phyloP scores from a whole-genome alignment of 2,888 invertebrate species.

The Operophtera brumata region DNA sequence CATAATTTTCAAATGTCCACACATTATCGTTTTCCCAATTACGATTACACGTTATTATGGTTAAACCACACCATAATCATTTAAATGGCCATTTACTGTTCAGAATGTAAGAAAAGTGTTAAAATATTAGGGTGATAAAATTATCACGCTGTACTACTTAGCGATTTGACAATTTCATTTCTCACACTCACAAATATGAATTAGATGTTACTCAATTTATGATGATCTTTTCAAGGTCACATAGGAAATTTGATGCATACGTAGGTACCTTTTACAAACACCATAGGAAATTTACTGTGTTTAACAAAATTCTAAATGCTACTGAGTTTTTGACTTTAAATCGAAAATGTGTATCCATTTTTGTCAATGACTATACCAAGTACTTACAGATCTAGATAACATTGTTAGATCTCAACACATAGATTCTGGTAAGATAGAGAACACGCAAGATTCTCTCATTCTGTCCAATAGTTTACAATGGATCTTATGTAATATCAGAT shows the following conservation, averaged over 20 bases:
- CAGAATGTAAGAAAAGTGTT: not conserved
- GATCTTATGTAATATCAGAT: conserved; percentile 24
- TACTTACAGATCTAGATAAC: conserved; percentile 27
- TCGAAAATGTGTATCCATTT: not conserved
- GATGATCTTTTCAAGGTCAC: no score
- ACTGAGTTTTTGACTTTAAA: no score
- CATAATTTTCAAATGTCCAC: conserved; percentile 6
- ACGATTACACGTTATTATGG: not conserved
- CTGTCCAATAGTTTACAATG: conserved; percentile 12
- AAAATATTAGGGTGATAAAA: not conserved
- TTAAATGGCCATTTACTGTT: not conserved
- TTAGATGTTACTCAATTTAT: no score
- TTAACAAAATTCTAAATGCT: no score
- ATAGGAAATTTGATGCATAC: no score
- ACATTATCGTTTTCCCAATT: conserved; percentile 1
- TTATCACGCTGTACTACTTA: not conserved
- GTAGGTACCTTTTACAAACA: no score
- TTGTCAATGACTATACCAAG: conserved; percentile 5
- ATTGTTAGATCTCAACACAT: conserved; percentile 28
- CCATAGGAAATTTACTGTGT: no score
- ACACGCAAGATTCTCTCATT: conserved; percentile 17
- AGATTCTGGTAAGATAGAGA: conserved; percentile 17
- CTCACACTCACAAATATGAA: no score
- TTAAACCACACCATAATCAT: not conserved
- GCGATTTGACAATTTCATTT: no score